Conservation (phyloP, 2,113 vertebrate genomes). For the Regulus satrapa region DNA sequence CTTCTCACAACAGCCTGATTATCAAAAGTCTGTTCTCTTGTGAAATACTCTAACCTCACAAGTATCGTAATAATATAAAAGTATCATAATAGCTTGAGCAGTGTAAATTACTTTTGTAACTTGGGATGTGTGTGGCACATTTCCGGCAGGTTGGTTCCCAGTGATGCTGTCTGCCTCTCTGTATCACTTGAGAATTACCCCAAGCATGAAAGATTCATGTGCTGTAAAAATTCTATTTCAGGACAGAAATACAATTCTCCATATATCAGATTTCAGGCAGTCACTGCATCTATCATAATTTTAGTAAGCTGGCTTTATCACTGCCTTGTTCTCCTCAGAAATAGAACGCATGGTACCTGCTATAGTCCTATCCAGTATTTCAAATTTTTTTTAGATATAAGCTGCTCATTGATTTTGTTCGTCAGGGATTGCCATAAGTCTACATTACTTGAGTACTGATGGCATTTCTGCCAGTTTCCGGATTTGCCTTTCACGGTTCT, state of each 20-base stretch:
- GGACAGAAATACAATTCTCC: not conserved
- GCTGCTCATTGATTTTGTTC: not conserved
- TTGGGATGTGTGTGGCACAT: not conserved
- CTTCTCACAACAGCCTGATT: constrained; percentile 13
- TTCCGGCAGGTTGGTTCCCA: not conserved
- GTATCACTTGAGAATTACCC: not conserved
- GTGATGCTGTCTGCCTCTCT: not conserved
- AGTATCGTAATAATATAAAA: not conserved
- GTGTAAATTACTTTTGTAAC: constrained; percentile 13
- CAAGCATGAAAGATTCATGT: not conserved
- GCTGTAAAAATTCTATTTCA: constrained; percentile 17
- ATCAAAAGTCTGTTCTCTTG: not conserved
- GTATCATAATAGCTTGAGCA: not conserved
- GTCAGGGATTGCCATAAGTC: not conserved
- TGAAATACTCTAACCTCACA: not conserved
- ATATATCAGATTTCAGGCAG: not conserved
- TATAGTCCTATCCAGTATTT: not conserved
- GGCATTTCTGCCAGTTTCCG: not conserved
- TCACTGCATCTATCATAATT: not conserved
- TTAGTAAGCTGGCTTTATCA: not conserved
- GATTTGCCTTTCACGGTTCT: not conserved
- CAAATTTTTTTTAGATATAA: not conserved
- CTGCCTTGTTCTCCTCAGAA: not conserved
- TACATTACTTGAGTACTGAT: not conserved
- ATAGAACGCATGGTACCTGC: not conserved